Percentiles rank a stretch among this genome's conserved stretches.
Evolutionary conservation across 2,888 invertebrate genomes (phyloP).

Genomic region (Trichogramma dendrolimi): DNA sequence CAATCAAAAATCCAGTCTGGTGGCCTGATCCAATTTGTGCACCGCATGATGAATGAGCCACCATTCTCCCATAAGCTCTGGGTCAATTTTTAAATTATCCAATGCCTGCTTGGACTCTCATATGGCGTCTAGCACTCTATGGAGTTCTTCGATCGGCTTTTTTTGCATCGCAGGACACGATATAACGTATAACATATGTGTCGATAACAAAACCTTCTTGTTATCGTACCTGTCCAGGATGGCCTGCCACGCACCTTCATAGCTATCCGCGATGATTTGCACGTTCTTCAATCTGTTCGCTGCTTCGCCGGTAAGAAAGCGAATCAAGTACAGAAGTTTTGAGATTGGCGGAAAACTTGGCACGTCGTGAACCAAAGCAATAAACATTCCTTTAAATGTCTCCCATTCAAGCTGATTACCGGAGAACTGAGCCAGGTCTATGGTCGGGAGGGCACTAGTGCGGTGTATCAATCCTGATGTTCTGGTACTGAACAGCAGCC

Average conservation of each 20-base stretch:
- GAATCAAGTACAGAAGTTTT: neutral
- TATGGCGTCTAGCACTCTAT: neutral
- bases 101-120: neutral
- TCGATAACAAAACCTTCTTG: neutral
- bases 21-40: neutral
- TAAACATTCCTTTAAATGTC: neutral
- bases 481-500: neutral
- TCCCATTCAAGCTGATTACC: neutral
- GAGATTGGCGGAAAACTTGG: neutral
- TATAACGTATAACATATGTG: neutral
- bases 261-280: neutral
- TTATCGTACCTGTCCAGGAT: neutral
- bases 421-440: neutral
- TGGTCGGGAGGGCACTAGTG: neutral
- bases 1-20: too few species aligned
- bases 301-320: slow-evolving; percentile 1
- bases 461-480: neutral
- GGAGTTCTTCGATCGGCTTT: neutral
- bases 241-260: neutral
- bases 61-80: neutral
- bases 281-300: neutral
- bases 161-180: neutral
- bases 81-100: neutral
- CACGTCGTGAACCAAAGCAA: neutral
- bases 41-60: neutral